Base-by-base conservation (phyloP, 64 coral and sea anemone genomes). In the Dendronephthya gigantea region DNA sequence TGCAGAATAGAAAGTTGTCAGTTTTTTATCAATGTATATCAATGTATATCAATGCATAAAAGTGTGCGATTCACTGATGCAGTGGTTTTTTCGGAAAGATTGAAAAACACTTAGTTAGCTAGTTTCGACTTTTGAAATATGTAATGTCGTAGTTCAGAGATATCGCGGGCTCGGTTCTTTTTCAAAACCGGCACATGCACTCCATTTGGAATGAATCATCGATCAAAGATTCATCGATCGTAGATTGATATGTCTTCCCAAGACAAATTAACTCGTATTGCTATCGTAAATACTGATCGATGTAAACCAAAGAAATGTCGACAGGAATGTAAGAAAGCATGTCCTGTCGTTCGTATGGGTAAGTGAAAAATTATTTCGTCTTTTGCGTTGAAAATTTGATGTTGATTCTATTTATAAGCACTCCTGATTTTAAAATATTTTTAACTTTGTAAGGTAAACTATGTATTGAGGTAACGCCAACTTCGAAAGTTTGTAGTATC, bases 321-420 rank as follows among this genome's bases (percentile, higher is more conserved):
- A 0, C 90, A 93, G 82, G 92, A 98, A 92, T 98, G 95, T 51
- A 98, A 98, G 49, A 98, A 93, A 69, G 89, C 84, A 3, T 98
- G 95, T 92, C 95, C 95, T 0, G 95, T 98, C 2, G 90, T 91
- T 40, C 89, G 95, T 74, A 93, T 93, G 95, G 95, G 95, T 93
- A 93, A 36, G 93, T 84, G 37, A n/a, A n/a, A n/a, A n/a, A 29
- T 39, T 16, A 79, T 37, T 17, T 62, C 25, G 55, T 6, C 25
- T 62, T 62, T n/a, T 62, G 17, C 8, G 25, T 27, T 62, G 19
- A 62, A 7, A 62, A 62, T 27, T 62, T 22, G 17, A 62, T 27
- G 19, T 27, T n/a, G 4, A 62, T 62, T 62, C 55, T 23, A 4
- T 0, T 17, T 62, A 15, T 62, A 0, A 9, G 25, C 0, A n/a